These are phyloP conservation scores for Lamellibrachia columna DNA, from an alignment of 2,888 invertebrate species.

Conservation along the genomic window DNA sequence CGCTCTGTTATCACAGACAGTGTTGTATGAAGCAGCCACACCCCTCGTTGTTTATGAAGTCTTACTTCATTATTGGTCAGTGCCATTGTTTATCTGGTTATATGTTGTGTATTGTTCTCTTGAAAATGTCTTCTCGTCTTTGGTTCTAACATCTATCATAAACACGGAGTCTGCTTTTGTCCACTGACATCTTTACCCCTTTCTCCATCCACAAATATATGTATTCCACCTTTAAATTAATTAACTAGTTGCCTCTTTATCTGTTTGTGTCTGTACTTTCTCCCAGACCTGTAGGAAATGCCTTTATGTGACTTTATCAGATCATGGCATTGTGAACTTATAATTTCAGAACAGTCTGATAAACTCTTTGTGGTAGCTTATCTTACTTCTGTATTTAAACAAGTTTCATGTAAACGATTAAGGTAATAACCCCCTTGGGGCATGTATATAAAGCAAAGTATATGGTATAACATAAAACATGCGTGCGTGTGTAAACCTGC, in stretches of 20 bases:
- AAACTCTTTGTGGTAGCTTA: neutral
- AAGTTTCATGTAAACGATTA: neutral
- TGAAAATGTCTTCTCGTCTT: neutral
- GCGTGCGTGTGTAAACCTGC: neutral
- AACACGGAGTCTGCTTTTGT: neutral
- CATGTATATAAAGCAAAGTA: neutral
- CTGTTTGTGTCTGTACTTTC: neutral
- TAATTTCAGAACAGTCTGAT: neutral
- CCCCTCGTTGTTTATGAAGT: neutral
- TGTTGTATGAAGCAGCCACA: neutral
- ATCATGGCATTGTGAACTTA: neutral
- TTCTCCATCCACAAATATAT: neutral
- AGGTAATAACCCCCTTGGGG: neutral
- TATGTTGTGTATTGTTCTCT: neutral
- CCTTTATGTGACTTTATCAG: neutral
- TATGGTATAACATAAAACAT: neutral
- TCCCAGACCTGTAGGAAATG: neutral
- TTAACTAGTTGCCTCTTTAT: neutral
- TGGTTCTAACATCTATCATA: neutral
- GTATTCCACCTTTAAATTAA: neutral
- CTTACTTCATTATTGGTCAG: neutral
- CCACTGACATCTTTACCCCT: neutral
- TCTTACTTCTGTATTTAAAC: conserved; percentile 2
- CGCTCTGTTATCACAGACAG: neutral
- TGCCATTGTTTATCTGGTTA: neutral